Percentiles rank a stretch among this genome's conserved stretches.
Evolutionary conservation across 2,113 vertebrate genomes (phyloP).

Genomic region (Cygnus buccinator): DNA sequence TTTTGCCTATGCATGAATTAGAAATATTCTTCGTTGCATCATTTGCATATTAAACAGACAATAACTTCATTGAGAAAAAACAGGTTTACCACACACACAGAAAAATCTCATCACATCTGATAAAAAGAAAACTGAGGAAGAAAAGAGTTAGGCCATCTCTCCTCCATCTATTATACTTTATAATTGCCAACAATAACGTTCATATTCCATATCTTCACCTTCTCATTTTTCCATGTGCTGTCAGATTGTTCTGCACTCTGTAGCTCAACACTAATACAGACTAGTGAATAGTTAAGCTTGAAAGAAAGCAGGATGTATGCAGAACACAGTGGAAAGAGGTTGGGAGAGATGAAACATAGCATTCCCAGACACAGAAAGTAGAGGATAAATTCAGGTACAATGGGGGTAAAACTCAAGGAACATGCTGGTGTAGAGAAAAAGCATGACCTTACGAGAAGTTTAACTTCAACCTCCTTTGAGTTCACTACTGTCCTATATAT

Average conservation of each 20-base stretch:
- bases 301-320: not conserved
- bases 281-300: not conserved
- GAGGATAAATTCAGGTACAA: not conserved
- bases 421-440: not conserved
- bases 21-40: conserved; percentile 10
- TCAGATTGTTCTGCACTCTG: not conserved
- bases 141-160: not conserved
- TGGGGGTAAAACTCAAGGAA: not conserved
- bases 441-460: not conserved
- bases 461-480: not conserved
- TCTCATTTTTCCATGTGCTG: not conserved
- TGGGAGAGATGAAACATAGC: not conserved
- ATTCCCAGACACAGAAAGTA: not conserved
- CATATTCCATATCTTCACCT: not conserved
- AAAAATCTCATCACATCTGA: conserved; percentile 27
- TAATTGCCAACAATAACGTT: not conserved
- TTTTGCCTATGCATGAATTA: not conserved
- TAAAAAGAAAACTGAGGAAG: not conserved
- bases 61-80: conserved; percentile 26
- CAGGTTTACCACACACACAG: conserved; percentile 2
- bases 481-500: not conserved
- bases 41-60: conserved; percentile 49
- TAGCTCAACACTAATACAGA: not conserved
- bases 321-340: not conserved
- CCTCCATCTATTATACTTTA: not conserved